phyloP scores from a whole-genome alignment of 2,888 invertebrate genomes.

The Digitonthophagus gazella region DNA sequence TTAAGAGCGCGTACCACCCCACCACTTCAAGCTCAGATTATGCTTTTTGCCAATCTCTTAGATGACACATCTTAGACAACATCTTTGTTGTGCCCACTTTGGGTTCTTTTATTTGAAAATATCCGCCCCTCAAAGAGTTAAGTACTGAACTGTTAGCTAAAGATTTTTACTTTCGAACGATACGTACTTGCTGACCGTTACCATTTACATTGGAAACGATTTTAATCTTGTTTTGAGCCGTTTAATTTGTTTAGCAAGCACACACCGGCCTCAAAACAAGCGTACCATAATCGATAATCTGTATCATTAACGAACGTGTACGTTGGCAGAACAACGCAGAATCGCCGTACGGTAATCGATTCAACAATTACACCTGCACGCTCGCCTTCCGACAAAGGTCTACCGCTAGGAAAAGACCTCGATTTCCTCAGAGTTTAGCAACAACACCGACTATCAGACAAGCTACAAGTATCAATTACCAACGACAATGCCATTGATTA shows the following conservation, averaged over 20 bases:
- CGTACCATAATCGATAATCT: not conserved
- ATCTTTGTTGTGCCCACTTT: too few relatives aligned
- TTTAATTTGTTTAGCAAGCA: not conserved
- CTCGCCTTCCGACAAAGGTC: not conserved
- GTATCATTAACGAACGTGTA: not conserved
- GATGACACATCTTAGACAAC: too few relatives aligned
- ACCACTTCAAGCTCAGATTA: too few relatives aligned
- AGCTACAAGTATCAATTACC: not conserved
- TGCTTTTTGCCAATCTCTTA: too few relatives aligned
- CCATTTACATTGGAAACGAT: not conserved
- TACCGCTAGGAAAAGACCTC: not conserved
- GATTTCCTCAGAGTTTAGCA: not conserved
- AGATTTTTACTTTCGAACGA: too few relatives aligned
- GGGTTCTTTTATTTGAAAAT: too few relatives aligned
- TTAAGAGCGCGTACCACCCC: too few relatives aligned
- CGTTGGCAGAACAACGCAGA: not conserved
- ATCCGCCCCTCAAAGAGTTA: too few relatives aligned
- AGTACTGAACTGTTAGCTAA: too few relatives aligned
- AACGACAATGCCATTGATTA: not conserved
- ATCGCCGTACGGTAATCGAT: not conserved
- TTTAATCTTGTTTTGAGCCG: not conserved
- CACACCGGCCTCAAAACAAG: not conserved
- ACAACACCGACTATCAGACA: not conserved
- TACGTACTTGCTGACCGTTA: not conserved
- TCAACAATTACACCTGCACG: not conserved